These are phyloP conservation scores for Hestina assimilis DNA, from an alignment of 1,140 invertebrate species.

Conservation along the genomic window DNA sequence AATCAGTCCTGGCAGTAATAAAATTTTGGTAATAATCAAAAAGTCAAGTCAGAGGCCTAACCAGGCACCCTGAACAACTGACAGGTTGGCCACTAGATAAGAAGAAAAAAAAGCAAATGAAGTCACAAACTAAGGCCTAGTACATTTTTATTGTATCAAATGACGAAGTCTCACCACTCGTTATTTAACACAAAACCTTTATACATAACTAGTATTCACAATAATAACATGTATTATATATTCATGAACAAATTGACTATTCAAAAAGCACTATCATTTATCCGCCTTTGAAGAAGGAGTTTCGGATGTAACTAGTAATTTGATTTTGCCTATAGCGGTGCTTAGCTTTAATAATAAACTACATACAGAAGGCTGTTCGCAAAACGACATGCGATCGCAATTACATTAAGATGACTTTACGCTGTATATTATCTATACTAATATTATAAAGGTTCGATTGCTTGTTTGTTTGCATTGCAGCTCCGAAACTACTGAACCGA, in stretches of 20 bases:
- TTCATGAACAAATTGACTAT: background rate
- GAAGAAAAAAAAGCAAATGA: too few relatives aligned
- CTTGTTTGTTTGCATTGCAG: background rate
- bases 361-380: background rate
- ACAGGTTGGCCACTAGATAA: too few relatives aligned
- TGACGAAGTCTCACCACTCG: too few relatives aligned
- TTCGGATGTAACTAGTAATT: conserved; percentile 3
- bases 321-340: background rate
- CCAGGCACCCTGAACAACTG: too few relatives aligned
- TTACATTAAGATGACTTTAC: conserved; percentile 15
- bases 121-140: too few relatives aligned
- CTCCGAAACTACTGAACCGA: too few relatives aligned
- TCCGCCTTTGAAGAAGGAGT: conserved; percentile 2
- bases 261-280: background rate
- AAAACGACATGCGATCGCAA: conserved; percentile 6
- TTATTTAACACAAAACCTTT: too few relatives aligned
- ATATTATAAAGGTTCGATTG: background rate
- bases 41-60: too few relatives aligned
- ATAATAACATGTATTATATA: background rate
- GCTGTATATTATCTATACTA: background rate
- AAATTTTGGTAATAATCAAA: too few relatives aligned
- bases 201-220: too few relatives aligned
- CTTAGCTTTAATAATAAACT: conserved; percentile 22
- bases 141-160: background rate
- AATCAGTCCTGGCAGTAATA: too few relatives aligned